Conservation (phyloP, 1,140 invertebrate genomes). For the Gryon sp. region DNA sequence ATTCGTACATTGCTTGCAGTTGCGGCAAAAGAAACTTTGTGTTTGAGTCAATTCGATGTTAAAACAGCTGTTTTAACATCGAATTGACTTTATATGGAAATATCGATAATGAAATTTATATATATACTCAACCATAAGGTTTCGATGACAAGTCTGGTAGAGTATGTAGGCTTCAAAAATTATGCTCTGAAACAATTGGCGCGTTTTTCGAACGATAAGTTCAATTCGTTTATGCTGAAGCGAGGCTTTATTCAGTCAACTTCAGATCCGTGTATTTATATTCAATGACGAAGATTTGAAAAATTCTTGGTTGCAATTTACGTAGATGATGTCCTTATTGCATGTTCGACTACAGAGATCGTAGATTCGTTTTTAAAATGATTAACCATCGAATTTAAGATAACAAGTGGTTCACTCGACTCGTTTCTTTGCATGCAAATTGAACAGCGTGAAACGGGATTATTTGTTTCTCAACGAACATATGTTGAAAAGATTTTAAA, state of each 20-base stretch:
- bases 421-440: conserved; percentile 35
- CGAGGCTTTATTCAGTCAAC: conserved; percentile 17
- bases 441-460: conserved; percentile 1
- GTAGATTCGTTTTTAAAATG: conserved; percentile 13
- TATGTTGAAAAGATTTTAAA: conserved; percentile 23
- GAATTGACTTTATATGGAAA: conserved; percentile 19
- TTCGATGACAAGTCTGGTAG: conserved; percentile 57
- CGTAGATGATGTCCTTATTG: neutral
- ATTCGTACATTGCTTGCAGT: conserved; percentile 67
- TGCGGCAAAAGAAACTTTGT: conserved; percentile 55
- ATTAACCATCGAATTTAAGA: conserved; percentile 15
- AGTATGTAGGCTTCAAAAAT: conserved; percentile 68
- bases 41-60: conserved; percentile 66
- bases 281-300: neutral
- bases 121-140: conserved; percentile 68
- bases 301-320: neutral
- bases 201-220: conserved; percentile 30
- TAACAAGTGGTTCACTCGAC: conserved; percentile 13
- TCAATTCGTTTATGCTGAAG: conserved; percentile 24
- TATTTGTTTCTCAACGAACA: conserved; percentile 1
- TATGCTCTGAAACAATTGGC: conserved; percentile 75
- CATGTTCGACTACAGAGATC: neutral
- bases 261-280: neutral
- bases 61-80: no score
- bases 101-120: conserved; percentile 23